Evolutionary conservation across 1,140 invertebrate species (phyloP).

Genomic region (Drosophila bifasciata): DNA sequence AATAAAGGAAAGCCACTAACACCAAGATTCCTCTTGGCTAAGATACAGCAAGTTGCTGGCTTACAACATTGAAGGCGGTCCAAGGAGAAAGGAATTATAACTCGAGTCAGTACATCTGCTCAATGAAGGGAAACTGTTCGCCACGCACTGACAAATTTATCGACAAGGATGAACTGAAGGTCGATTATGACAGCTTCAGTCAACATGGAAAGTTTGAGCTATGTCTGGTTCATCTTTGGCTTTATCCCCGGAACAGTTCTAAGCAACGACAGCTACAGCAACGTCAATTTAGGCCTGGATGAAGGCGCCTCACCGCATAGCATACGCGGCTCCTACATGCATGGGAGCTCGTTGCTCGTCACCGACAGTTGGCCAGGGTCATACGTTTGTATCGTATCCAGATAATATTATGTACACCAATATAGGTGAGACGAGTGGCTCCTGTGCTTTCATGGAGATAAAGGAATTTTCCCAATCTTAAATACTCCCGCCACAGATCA

Average conservation of each 20-base stretch:
- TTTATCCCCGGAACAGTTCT: conserved; percentile 86
- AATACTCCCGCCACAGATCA: too few species aligned
- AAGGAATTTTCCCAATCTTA: not conserved
- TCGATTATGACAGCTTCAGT: conserved; percentile 93
- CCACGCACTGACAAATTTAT: conserved; percentile 90
- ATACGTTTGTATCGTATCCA: conserved; percentile 86
- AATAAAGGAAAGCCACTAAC: conserved; percentile 21
- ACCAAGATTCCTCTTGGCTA: conserved; percentile 87
- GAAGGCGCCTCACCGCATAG: conserved; percentile 91
- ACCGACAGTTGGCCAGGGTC: conserved; percentile 85
- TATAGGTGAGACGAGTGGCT: conserved; percentile 86
- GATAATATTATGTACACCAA: conserved; percentile 92
- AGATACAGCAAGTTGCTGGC: conserved; percentile 93
- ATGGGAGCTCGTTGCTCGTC: conserved; percentile 89
- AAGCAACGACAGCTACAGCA: conserved; percentile 94
- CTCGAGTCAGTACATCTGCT: conserved; percentile 97
- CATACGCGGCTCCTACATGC: conserved; percentile 85
- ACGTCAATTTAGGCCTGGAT: conserved; percentile 91
- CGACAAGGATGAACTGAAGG: conserved; percentile 93
- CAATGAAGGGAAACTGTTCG: conserved; percentile 92
- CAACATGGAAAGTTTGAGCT: conserved; percentile 90
- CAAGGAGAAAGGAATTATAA: conserved; percentile 98
- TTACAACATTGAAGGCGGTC: conserved; percentile 88
- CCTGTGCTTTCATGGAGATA: too few species aligned
- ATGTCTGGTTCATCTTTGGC: too few species aligned